These are phyloP conservation scores for Willisornis vidua DNA, from an alignment of 2,113 vertebrate species.

Conservation along the genomic window DNA sequence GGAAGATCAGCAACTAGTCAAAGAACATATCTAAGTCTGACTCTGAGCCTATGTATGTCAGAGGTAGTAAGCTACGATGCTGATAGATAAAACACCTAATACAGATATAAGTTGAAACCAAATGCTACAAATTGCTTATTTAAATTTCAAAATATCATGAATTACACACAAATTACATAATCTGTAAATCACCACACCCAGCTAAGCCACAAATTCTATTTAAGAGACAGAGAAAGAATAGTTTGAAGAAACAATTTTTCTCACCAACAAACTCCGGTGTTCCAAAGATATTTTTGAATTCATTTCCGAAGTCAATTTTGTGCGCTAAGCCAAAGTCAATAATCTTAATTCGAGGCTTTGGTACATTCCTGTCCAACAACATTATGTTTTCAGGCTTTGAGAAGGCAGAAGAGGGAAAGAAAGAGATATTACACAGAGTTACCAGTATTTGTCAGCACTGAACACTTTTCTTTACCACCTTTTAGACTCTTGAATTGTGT, in stretches of 20 bases:
- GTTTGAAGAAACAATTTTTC: slow-evolving; percentile 48
- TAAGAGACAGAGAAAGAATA: not conserved
- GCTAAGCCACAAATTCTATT: not conserved
- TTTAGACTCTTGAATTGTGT: not conserved
- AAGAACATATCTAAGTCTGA: not conserved
- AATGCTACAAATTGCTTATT: not conserved
- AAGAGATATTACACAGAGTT: not conserved
- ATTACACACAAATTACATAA: not conserved
- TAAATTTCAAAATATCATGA: not conserved
- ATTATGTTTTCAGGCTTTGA: slow-evolving; percentile 97
- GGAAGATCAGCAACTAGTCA: not conserved
- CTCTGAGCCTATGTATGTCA: not conserved
- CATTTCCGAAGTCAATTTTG: slow-evolving; percentile 97
- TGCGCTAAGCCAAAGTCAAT: slow-evolving; percentile 98
- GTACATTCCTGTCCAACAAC: slow-evolving; percentile 90
- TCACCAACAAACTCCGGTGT: slow-evolving; percentile 97
- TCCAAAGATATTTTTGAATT: slow-evolving; percentile 99
- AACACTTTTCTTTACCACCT: not conserved
- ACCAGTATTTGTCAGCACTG: not conserved
- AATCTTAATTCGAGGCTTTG: slow-evolving; percentile 97
- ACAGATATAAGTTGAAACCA: not conserved
- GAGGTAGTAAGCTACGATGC: not conserved
- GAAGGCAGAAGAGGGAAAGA: slow-evolving; percentile 17
- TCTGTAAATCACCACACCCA: not conserved
- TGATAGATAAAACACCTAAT: not conserved